Percentiles rank a stretch among this genome's conserved stretches.
Conservation (phyloP, 2,888 invertebrate species). For the Mongoloraphidia duomilia region DNA sequence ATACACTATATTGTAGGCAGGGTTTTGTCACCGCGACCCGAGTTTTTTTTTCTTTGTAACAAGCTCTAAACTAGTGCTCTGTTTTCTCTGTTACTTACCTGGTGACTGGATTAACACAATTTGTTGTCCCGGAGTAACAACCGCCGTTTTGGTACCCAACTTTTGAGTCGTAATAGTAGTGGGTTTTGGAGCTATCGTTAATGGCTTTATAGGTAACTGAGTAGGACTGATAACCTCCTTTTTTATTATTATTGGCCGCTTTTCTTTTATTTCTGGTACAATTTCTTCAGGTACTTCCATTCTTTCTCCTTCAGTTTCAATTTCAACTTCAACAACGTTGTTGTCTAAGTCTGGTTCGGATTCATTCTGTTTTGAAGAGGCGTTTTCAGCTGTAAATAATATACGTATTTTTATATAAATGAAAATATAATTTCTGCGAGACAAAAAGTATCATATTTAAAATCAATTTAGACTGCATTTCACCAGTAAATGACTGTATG, state of each 20-base stretch:
- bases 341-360: conserved; percentile 4
- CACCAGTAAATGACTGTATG: too few species aligned
- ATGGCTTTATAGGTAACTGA: conserved; percentile 26
- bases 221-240: conserved; percentile 3
- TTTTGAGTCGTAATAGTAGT: conserved; percentile 15
- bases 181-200: conserved; percentile 28
- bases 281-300: conserved; percentile 20
- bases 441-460: too few species aligned
- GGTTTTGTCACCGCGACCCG: too few species aligned
- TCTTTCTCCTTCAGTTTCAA: conserved; percentile 22
- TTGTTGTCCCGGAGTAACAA: conserved; percentile 27
- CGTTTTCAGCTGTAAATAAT: too few species aligned
- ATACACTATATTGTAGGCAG: too few species aligned
- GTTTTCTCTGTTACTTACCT: conserved; percentile 17
- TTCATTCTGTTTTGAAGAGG: too few species aligned
- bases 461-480: too few species aligned
- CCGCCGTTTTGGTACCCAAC: conserved; percentile 22
- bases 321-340: conserved; percentile 19
- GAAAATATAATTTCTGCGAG: too few species aligned
- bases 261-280: conserved; percentile 19
- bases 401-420: neutral
- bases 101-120: conserved; percentile 31
- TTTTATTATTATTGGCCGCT: conserved; percentile 8
- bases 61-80: neutral
- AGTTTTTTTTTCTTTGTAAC: too few species aligned